Percentiles rank a stretch among this genome's conserved stretches.
Conservation (phyloP, 2,113 vertebrate species). For the Hyaena hyaena region DNA sequence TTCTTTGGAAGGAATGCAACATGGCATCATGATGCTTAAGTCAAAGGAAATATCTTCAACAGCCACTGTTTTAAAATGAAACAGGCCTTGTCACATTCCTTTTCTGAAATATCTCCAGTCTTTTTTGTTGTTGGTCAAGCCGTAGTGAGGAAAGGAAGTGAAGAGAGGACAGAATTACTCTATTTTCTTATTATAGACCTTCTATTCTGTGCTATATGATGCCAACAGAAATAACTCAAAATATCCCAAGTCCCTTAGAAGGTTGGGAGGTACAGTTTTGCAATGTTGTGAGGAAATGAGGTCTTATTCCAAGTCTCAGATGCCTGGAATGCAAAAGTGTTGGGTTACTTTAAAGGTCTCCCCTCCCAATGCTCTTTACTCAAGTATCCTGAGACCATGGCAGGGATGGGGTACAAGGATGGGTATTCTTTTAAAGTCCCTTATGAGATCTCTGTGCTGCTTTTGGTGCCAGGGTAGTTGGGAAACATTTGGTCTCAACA, state of each 20-base stretch:
- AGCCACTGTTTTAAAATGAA: constrained; percentile 45
- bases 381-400: neutral
- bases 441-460: neutral
- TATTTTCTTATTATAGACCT: constrained; percentile 49
- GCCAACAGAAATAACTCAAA: constrained; percentile 38
- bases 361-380: neutral
- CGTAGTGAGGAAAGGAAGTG: neutral
- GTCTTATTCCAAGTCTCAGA: neutral
- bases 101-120: constrained; percentile 13
- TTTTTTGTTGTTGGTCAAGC: neutral
- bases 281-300: neutral
- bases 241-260: neutral
- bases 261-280: neutral
- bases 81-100: constrained; percentile 7
- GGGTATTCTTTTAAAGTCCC: neutral
- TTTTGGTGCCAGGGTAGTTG: neutral
- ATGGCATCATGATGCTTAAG: neutral
- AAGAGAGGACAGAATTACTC: constrained; percentile 23
- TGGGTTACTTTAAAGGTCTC: neutral
- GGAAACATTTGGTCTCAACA: neutral
- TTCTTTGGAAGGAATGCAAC: neutral
- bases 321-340: neutral
- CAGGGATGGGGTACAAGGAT: rapidly evolving
- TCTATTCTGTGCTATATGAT: constrained; percentile 16
- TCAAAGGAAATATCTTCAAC: neutral